Evolutionary conservation across 2,113 vertebrate species (phyloP).

Genomic region (Hiodon tergisus): DNA sequence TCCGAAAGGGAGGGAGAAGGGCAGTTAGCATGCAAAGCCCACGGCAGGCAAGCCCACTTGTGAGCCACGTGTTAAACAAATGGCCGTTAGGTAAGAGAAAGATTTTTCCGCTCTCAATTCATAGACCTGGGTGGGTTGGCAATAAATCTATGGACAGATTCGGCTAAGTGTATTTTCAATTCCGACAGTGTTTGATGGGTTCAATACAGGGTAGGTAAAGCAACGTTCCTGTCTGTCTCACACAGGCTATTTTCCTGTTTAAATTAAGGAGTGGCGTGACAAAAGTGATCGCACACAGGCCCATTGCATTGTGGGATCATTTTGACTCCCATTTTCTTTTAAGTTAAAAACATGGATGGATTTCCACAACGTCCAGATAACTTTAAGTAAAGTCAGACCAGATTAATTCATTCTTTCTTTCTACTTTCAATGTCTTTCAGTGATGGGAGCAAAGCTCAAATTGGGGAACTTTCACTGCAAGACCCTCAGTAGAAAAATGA

Average conservation of each 20-base stretch:
- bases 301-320: background rate
- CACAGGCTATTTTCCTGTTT: constrained; percentile 2
- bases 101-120: constrained; percentile 6
- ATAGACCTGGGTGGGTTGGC: constrained; percentile 42
- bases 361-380: constrained; percentile 8
- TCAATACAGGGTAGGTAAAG: constrained; percentile 23
- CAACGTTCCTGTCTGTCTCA: constrained; percentile 16
- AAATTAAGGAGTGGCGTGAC: constrained; percentile 12
- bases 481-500: no score
- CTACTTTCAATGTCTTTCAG: background rate
- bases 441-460: no score
- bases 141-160: constrained; percentile 40
- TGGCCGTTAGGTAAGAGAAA: constrained; percentile 3
- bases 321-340: constrained; percentile 5
- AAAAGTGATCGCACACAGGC: constrained; percentile 11
- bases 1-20: constrained; percentile 51
- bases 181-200: constrained; percentile 41
- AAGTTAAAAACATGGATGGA: constrained; percentile 9
- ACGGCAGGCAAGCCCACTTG: constrained; percentile 42
- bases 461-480: no score
- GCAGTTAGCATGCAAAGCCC: constrained; percentile 65
- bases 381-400: constrained; percentile 11
- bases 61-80: constrained; percentile 31
- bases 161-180: constrained; percentile 31
- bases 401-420: background rate